Conservation (phyloP, 1,140 invertebrate species). For the Helicoverpa armigera region DNA sequence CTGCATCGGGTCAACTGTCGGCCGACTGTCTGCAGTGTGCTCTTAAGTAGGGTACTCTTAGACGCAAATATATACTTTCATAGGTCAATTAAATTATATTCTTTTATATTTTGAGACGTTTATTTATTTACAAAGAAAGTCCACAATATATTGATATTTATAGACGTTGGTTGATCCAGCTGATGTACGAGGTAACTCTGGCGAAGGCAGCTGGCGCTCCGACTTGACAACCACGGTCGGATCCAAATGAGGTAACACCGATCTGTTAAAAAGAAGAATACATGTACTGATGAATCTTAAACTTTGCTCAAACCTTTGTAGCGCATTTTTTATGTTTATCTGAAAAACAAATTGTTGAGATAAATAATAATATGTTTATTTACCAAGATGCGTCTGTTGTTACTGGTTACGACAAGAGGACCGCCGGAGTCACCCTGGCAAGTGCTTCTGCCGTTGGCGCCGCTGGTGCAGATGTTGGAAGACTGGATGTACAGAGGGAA, state of each 20-base stretch:
- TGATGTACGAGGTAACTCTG: slow-evolving; percentile 76
- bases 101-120: no score
- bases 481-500: slow-evolving; percentile 52
- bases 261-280: slow-evolving; percentile 65
- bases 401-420: slow-evolving; percentile 52
- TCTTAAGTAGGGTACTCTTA: no score
- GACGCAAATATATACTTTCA: no score
- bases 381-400: slow-evolving; percentile 53
- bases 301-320: no score
- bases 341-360: no score
- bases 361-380: background rate
- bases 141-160: background rate
- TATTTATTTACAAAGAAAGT: no score
- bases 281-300: no score
- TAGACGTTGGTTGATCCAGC: slow-evolving; percentile 68
- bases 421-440: slow-evolving; percentile 66
- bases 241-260: slow-evolving; percentile 85
- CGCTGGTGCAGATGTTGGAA: slow-evolving; percentile 64
- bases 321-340: no score
- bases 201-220: slow-evolving; percentile 79
- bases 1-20: no score
- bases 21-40: no score
- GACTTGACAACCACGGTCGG: slow-evolving; percentile 77
- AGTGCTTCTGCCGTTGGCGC: slow-evolving; percentile 52
- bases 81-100: no score